Evolutionary conservation across 2,888 invertebrate species (phyloP), one percentile per base, ranked within the genome.

Genomic region (Ornithoptera priamus): DNA sequence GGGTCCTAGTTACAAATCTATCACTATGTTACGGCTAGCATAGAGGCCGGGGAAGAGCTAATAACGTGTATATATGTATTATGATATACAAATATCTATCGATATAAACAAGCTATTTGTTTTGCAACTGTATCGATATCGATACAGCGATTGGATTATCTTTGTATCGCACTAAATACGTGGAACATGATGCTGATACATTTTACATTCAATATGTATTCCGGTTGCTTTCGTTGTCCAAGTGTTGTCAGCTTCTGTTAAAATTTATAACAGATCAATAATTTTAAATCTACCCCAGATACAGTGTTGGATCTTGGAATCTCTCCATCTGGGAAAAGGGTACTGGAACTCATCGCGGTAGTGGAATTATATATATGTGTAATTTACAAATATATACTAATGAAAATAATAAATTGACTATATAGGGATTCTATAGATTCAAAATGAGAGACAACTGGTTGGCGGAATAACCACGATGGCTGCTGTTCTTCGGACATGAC

Each of bases 151-250:
- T 59, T 66, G 53, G 36, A 56, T 64, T 71, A 69, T 72, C 65
- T 62, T 64, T 58, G 39, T 69, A 36, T n/a, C 65, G 62, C 57
- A 65, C 57, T 61, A 65, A 22, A 72, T 69, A 53, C 62, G 67
- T 69, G 64, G 69, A 61, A 67, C 65, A 67, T 69, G 69, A 65
- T 67, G 18, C 53, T 36, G 71, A 68, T 65, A 69, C 65, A 67
- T 69, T 66, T 70, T 70, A 63, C 64, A 59, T 67, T 8, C 57
- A 50, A 65, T 62, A 65, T 46, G 62, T 39, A 42, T 20, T 18
- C n/a, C n/a, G 36, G 36, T 39, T 53, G 22, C 20, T 46, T 62
- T 50, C 24, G 39, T 56, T 57, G 3, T 6, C n/a, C 30, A 4
- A 18, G 39, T 36, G 20, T 56, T 56, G 36, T n/a, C 42, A 46